Conservation (phyloP, 2,113 vertebrate genomes). For the Scopus umbretta region DNA sequence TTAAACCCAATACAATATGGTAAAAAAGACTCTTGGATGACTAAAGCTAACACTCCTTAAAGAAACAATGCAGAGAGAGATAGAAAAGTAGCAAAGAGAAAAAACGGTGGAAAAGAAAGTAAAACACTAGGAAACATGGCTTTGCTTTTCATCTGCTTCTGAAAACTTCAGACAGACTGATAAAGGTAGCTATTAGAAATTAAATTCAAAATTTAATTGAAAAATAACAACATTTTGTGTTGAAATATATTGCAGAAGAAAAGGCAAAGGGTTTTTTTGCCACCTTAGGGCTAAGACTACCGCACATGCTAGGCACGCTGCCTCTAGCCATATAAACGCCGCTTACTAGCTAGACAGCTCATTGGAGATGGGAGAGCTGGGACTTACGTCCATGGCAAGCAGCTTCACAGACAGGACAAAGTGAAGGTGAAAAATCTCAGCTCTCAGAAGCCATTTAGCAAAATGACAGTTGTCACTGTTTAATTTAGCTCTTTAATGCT, state of each 20-base stretch:
- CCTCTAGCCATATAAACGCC: not conserved
- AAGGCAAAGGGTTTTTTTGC: not conserved
- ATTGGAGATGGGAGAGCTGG: not conserved
- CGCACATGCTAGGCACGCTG: fast-evolving
- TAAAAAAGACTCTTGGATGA: not conserved
- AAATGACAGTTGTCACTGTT: not conserved
- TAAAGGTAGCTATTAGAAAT: not conserved
- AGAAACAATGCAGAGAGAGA: not conserved
- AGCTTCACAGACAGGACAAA: not conserved
- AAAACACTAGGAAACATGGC: not conserved
- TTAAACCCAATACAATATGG: not conserved
- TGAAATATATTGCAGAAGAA: not conserved
- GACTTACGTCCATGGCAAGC: not conserved
- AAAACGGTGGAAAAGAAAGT: not conserved
- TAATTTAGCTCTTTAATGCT: not conserved
- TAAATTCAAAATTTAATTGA: not conserved
- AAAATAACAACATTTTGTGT: not conserved
- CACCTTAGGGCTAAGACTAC: not conserved
- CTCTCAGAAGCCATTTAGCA: not conserved
- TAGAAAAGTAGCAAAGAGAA: not conserved
- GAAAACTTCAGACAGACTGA: not conserved
- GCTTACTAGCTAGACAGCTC: not conserved
- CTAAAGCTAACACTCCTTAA: not conserved
- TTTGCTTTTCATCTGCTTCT: not conserved
- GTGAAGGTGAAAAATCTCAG: not conserved